Evolutionary conservation across 2,888 invertebrate genomes (phyloP).

Genomic region (Halocaridina rubra): DNA sequence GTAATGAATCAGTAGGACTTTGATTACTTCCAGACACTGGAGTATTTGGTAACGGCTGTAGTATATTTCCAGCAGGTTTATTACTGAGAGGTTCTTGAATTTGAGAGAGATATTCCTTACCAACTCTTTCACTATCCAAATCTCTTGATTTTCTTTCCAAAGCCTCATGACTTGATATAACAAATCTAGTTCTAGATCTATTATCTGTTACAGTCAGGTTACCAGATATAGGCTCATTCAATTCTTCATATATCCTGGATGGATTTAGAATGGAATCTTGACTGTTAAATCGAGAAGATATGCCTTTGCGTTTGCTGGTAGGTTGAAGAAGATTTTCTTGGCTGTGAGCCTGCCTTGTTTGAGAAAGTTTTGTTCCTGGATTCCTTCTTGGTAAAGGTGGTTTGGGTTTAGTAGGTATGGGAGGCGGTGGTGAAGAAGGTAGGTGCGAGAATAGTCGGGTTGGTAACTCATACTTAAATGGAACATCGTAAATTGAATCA

Average conservation of each 20-base stretch:
- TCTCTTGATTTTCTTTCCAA: neutral
- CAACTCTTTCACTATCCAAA: neutral
- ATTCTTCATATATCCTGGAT: neutral
- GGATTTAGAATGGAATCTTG: neutral
- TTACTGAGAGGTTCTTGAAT: neutral
- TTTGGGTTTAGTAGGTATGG: neutral
- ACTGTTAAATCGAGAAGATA: neutral
- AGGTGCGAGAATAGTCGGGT: no score
- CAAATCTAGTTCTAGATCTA: neutral
- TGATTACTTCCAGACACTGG: no score
- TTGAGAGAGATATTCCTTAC: neutral
- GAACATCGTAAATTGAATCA: constrained; percentile 9
- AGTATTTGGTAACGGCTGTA: no score
- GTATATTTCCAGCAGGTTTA: neutral
- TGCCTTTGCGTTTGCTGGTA: neutral
- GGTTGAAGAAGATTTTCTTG: neutral
- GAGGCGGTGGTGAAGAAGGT: neutral
- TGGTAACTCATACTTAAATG: neutral
- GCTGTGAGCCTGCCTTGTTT: neutral
- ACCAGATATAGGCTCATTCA: neutral
- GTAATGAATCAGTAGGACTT: no score
- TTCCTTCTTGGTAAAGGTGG: constrained; percentile 16
- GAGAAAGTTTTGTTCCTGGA: neutral
- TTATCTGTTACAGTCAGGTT: neutral
- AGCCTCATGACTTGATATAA: neutral